phyloP scores from a whole-genome alignment of 1,140 invertebrate genomes.

The Eurosta solidaginis region DNA sequence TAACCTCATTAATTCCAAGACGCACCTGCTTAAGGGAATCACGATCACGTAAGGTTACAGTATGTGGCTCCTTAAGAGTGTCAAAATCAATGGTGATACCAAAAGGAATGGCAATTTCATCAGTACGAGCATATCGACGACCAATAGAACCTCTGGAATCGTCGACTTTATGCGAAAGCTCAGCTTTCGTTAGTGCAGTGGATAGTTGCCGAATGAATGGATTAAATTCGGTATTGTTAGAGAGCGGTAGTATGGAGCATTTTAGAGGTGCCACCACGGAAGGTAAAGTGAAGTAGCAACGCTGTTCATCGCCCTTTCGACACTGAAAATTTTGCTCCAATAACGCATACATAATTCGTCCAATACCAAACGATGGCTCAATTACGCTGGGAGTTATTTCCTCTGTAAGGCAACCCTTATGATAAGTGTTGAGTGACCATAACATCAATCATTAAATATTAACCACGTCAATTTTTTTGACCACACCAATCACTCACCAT shows the following conservation, averaged over 20 bases:
- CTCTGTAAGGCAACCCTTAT: no score
- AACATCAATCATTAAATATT: no score
- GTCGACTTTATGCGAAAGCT: constrained; percentile 94
- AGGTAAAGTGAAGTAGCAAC: constrained; percentile 91
- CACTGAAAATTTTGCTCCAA: constrained; percentile 95
- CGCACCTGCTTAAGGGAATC: constrained; percentile 95
- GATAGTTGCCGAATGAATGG: constrained; percentile 84
- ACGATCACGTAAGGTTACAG: constrained; percentile 91
- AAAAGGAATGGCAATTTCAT: constrained; percentile 99
- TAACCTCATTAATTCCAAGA: constrained; percentile 73
- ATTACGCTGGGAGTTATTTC: constrained; percentile 97
- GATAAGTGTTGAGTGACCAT: no score
- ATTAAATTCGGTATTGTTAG: constrained; percentile 84
- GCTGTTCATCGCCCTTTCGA: constrained; percentile 91
- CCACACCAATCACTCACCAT: no score
- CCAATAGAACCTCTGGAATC: constrained; percentile 95
- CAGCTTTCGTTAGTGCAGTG: constrained; percentile 73
- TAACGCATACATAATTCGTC: constrained; percentile 94
- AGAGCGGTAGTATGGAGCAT: constrained; percentile 94
- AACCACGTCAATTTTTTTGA: no score
- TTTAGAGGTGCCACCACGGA: constrained; percentile 92
- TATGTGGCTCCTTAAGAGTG: constrained; percentile 83
- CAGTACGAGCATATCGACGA: constrained; percentile 89
- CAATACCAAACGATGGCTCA: constrained; percentile 98
- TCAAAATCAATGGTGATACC: constrained; percentile 99